Evolutionary conservation across 2,113 vertebrate genomes (phyloP).

Genomic region (Spea bombifrons): DNA sequence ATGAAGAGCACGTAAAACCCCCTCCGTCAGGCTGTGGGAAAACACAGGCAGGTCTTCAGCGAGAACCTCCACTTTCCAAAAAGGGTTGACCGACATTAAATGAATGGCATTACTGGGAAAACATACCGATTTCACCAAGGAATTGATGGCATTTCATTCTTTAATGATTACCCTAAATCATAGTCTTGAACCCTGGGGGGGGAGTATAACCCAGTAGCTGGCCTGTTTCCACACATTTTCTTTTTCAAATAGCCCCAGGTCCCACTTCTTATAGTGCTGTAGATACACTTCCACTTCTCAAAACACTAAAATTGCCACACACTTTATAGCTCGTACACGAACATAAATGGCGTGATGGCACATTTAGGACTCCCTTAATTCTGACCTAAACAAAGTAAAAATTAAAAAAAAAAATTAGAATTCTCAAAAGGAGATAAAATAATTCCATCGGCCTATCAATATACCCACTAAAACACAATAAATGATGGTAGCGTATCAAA

Average conservation of each 20-base stretch:
- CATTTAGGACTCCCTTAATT: too few relatives aligned
- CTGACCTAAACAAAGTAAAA: too few relatives aligned
- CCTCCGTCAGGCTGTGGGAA: neutral
- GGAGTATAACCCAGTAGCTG: neutral
- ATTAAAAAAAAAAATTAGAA: too few relatives aligned
- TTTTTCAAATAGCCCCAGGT: neutral
- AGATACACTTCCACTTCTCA: neutral
- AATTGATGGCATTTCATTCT: constrained; percentile 7
- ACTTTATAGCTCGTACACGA: too few relatives aligned
- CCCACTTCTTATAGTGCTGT: neutral
- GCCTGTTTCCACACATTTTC: neutral
- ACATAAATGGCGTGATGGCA: too few relatives aligned
- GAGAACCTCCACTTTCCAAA: neutral
- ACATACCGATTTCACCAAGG: neutral
- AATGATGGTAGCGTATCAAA: too few relatives aligned
- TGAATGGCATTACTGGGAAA: neutral
- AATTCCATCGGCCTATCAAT: too few relatives aligned
- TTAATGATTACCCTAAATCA: constrained; percentile 31
- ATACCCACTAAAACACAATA: too few relatives aligned
- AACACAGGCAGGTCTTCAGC: neutral
- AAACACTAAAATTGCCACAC: neutral
- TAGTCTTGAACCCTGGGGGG: constrained; percentile 1
- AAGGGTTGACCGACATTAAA: neutral
- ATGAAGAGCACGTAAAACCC: neutral
- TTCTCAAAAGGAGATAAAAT: too few relatives aligned